Evolutionary conservation across 2,888 invertebrate genomes (phyloP).

Genomic region (Carcina quercana): DNA sequence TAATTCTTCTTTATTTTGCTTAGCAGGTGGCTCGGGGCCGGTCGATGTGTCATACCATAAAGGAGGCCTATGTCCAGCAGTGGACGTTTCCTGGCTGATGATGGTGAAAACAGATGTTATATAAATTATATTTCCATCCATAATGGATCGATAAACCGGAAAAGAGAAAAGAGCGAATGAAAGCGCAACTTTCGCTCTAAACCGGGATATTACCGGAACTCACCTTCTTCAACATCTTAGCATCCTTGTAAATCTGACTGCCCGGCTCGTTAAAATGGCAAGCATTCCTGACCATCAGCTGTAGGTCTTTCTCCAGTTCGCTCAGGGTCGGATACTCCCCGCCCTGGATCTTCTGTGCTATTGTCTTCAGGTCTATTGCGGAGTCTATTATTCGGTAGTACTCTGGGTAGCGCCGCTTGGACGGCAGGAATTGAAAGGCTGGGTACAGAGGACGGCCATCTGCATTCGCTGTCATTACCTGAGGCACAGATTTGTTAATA

Average conservation of each 20-base stretch:
- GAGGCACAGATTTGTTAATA: conserved; percentile 1
- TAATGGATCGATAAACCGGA: too few relatives aligned
- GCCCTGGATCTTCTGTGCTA: conserved; percentile 92
- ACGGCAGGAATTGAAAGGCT: conserved; percentile 93
- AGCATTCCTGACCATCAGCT: conserved; percentile 95
- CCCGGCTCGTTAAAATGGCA: conserved; percentile 97
- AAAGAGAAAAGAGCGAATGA: too few relatives aligned
- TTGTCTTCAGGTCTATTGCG: conserved; percentile 95
- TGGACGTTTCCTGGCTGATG: too few relatives aligned
- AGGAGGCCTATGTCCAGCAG: too few relatives aligned
- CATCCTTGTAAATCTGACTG: conserved; percentile 96
- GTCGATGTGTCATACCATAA: too few relatives aligned
- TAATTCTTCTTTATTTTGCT: too few relatives aligned
- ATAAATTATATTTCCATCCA: too few relatives aligned
- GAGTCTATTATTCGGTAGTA: conserved; percentile 95
- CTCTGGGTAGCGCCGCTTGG: conserved; percentile 94
- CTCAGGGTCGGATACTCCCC: conserved; percentile 84
- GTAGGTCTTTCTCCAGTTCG: conserved; percentile 92
- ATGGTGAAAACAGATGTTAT: too few relatives aligned
- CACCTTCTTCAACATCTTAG: conserved; percentile 89
- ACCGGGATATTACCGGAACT: too few relatives aligned
- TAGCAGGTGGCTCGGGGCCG: too few relatives aligned
- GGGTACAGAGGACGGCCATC: conserved; percentile 89
- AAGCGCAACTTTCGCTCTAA: too few relatives aligned
- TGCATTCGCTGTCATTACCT: conserved; percentile 89